A percentile compares a stretch with the other conserved stretches of the same genome.
phyloP scores from a whole-genome alignment of 2,888 invertebrate genomes.

The Sphaerophoria taeniata region DNA sequence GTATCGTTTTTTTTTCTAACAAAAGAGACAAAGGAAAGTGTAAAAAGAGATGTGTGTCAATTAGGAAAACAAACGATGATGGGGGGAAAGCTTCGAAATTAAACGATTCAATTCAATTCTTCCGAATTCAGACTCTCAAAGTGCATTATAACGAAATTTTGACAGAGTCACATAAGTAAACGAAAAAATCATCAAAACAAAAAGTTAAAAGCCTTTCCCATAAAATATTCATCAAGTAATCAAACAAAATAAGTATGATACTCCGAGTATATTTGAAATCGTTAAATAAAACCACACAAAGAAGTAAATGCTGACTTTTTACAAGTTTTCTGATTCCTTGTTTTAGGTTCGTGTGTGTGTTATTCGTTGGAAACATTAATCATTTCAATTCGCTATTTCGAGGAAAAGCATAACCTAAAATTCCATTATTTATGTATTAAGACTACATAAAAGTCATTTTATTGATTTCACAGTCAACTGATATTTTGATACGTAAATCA shows the following conservation, averaged over 20 bases:
- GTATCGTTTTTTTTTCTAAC: slow-evolving; percentile 7
- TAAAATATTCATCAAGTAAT: not conserved
- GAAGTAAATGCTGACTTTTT: not conserved
- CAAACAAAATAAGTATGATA: not conserved
- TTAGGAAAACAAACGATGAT: not conserved
- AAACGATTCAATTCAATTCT: no score
- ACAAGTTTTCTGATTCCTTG: not conserved
- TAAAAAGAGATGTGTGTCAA: not conserved
- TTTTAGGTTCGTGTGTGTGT: no score
- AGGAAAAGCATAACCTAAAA: not conserved
- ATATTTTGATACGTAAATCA: slow-evolving; percentile 14
- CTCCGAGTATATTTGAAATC: not conserved
- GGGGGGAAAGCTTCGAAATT: no score
- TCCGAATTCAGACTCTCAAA: no score
- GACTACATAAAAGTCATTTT: slow-evolving; percentile 8
- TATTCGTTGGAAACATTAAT: not conserved
- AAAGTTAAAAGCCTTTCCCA: not conserved
- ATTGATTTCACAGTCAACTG: slow-evolving; percentile 14
- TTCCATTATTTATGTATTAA: not conserved
- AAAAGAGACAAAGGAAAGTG: slow-evolving; percentile 22
- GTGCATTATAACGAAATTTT: no score
- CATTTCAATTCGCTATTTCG: no score
- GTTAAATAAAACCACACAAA: not conserved
- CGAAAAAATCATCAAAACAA: no score
- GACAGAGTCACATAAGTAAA: no score